Conservation (phyloP, 2,113 vertebrate genomes). For the Rhynchomys soricoides region DNA sequence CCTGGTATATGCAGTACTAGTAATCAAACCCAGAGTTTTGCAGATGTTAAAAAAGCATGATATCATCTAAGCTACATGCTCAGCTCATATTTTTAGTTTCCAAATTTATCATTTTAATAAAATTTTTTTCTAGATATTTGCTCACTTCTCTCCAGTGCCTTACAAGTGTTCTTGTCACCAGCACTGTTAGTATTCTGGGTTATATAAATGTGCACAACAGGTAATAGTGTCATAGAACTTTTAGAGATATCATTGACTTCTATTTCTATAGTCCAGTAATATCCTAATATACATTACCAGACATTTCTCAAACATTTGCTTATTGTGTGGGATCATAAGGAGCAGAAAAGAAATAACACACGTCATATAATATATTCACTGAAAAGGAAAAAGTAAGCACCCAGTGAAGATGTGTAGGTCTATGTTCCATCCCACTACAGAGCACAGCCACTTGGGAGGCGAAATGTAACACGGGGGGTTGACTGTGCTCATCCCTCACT, state of each 20-base stretch:
- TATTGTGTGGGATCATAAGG: not conserved
- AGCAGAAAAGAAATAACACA: not conserved
- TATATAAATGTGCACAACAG: not conserved
- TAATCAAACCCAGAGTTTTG: not conserved
- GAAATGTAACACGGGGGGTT: no score
- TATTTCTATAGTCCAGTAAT: not conserved
- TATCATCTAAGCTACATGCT: not conserved
- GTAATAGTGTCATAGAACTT: not conserved
- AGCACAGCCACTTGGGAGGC: no score
- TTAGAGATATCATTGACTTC: no score
- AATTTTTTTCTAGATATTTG: not conserved
- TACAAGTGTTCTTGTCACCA: not conserved
- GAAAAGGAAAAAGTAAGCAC: not conserved
- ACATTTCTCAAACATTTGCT: not conserved
- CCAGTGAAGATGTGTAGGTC: not conserved
- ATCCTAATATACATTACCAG: not conserved
- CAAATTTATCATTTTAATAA: not conserved
- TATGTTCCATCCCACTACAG: no score
- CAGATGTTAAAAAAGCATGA: not conserved
- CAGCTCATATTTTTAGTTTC: not conserved
- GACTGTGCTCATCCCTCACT: no score
- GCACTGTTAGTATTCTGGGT: not conserved
- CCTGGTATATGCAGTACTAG: not conserved
- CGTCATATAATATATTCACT: not conserved
- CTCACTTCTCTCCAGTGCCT: not conserved